Base-by-base conservation (phyloP, 2,888 invertebrate genomes). In the Dione juno region DNA sequence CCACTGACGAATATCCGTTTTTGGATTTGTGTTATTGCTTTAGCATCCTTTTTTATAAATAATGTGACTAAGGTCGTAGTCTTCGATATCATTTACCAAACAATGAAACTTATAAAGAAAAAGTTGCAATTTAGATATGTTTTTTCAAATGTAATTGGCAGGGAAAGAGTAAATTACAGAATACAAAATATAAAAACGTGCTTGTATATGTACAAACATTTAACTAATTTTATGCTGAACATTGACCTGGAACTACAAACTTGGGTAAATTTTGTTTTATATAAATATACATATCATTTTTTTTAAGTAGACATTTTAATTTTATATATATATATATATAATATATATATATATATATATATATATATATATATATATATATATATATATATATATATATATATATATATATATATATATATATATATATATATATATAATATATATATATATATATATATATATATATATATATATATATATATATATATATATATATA, bases 241-340 rank as follows among this genome's bases (percentile, higher is more conserved):
- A 59, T 59, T 21, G 59, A 59, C 43, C 14, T 43, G n/a, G 59
- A 59, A 41, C 16, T 59, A 28, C 43, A 59, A 59, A 3, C 21
- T 14, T 59, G 59, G 59, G 59, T 59, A 59, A 28, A 3, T 28
- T 28, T 28, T n/a, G n/a, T n/a, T n/a, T n/a, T n/a, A n/a, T n/a
- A n/a, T n/a, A n/a, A n/a, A n/a, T n/a, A n/a, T n/a, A n/a, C n/a
- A n/a, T n/a, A n/a, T n/a, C n/a, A n/a, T n/a, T n/a, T n/a, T n/a
- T n/a, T n/a, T n/a, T n/a, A n/a, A n/a, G n/a, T n/a, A n/a, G n/a
- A n/a, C n/a, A n/a, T n/a, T n/a, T n/a, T n/a, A n/a, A n/a, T n/a
- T n/a, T n/a, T n/a, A n/a, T 28, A 28, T 28, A 5, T 28, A 28
- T 3, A 28, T 28, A 5, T 28, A 28, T 28, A 28, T 28, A 28